Percentiles rank a stretch among this genome's conserved stretches.
These are phyloP conservation scores for Enteromius mattozi DNA, from an alignment of 2,797 vertebrate species.

Conservation along the genomic window DNA sequence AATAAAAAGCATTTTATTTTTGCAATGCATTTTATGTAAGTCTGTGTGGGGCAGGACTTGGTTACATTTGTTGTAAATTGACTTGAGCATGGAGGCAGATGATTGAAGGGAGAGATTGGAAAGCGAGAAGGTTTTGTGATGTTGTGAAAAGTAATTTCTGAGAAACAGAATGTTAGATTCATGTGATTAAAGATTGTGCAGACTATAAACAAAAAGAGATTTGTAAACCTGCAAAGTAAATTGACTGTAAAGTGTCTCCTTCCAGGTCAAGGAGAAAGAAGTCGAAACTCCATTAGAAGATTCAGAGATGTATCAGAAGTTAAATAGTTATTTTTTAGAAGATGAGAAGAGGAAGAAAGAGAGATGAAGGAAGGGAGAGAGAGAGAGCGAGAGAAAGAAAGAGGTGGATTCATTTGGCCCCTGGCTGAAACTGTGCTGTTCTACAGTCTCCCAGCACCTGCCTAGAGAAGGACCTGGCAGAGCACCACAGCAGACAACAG, in stretches of 20 bases:
- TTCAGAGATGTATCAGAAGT: constrained; percentile 10
- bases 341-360: constrained; percentile 14
- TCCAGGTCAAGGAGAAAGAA: constrained; percentile 46
- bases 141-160: not conserved
- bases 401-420: not conserved
- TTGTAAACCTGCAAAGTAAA: not conserved
- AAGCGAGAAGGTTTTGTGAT: not conserved
- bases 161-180: not conserved
- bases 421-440: not conserved
- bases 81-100: not conserved
- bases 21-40: not conserved
- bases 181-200: not conserved
- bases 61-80: not conserved
- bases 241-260: constrained; percentile 22
- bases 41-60: not conserved
- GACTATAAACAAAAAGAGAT: not conserved
- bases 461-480: constrained; percentile 17
- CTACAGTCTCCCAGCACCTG: constrained; percentile 22
- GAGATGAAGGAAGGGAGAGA: not conserved
- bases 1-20: not conserved
- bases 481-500: constrained; percentile 17
- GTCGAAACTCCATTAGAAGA: not conserved
- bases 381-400: not conserved
- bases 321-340: constrained; percentile 6
- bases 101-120: not conserved